Evolutionary conservation across 2,113 vertebrate species (phyloP), one percentile per base, ranked within the genome.

Genomic region (Pelecanus crispus): DNA sequence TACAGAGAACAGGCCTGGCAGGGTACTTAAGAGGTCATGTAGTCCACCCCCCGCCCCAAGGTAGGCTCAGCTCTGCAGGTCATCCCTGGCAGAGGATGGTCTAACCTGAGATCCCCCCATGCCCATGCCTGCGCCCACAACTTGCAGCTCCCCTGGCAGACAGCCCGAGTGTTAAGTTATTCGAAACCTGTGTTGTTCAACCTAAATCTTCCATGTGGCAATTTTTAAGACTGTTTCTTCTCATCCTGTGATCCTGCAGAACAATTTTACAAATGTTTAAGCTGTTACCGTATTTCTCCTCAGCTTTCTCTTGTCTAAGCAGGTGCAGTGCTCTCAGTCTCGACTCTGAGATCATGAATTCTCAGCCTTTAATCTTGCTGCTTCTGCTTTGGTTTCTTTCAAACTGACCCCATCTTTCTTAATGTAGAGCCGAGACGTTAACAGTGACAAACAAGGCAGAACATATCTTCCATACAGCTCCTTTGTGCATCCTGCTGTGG

Each of bases 291-390:
- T 40, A 49, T 38, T 82, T 82, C 29, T 92, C 28, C 29, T 79
- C 53, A 34, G 13, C 22, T 80, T 92, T 67, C 66, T 47, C 79
- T 65, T 65, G 9, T 14, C 38, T 65, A 18, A 72, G 40, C 25
- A 83, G 28, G 11, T 5, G 11, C 16, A 15, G n/a, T 21, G 21
- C 42, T 91, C 47, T 11, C 21, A 10, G 15, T 56, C 53, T 77
- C 6, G 1, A 34, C 49, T 61, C 18, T 0, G 0, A 56, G 59
- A 49, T 7, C 4, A 2, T 16, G 49, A 18, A 81, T 12, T 56
- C 38, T 32, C 6, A 1, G 34, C 12, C 24, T 92, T 75, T 61
- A 40, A n/a, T 63, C 68, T 75, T 67, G 31, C 13, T 81, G 24
- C 31, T 63, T 68, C 73, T 96, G 65, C 56, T 50, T 28, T 72